Conservation (phyloP, 1,140 invertebrate species). For the Bombus waltoni region DNA sequence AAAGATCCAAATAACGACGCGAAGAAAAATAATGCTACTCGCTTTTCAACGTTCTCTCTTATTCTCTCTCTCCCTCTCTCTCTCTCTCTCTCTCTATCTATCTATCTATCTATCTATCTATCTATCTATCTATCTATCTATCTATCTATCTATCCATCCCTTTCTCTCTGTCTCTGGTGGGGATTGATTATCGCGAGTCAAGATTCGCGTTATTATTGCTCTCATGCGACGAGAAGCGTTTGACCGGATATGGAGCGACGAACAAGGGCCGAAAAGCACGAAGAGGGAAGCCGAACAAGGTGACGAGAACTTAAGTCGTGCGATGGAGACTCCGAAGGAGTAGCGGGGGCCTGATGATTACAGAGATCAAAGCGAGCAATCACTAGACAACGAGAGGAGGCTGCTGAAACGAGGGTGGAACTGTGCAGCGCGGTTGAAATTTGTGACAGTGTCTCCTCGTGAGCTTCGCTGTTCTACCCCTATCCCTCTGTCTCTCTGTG, state of each 20-base stretch:
- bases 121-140: too few relatives aligned
- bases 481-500: not conserved
- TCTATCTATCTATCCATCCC: too few relatives aligned
- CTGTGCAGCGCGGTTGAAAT: conserved; percentile 16
- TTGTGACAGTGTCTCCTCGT: conserved; percentile 16
- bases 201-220: conserved; percentile 32
- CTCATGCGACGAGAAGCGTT: conserved; percentile 32
- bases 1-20: not conserved
- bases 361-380: conserved; percentile 79
- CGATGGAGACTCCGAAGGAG: conserved; percentile 33
- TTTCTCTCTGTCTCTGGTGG: not conserved
- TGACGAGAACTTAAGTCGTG: conserved; percentile 67
- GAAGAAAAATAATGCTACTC: not conserved
- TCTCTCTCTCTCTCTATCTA: too few relatives aligned
- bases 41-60: not conserved
- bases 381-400: conserved; percentile 75
- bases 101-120: too few relatives aligned
- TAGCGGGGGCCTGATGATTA: conserved; percentile 72
- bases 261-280: conserved; percentile 20
- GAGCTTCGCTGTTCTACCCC: not conserved
- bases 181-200: conserved; percentile 30
- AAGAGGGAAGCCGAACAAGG: conserved; percentile 52
- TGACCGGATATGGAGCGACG: conserved; percentile 10
- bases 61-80: too few relatives aligned
- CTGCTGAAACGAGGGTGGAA: conserved; percentile 52